Base-by-base conservation (phyloP, 2,888 invertebrate species). In the Papilio demoleus region DNA sequence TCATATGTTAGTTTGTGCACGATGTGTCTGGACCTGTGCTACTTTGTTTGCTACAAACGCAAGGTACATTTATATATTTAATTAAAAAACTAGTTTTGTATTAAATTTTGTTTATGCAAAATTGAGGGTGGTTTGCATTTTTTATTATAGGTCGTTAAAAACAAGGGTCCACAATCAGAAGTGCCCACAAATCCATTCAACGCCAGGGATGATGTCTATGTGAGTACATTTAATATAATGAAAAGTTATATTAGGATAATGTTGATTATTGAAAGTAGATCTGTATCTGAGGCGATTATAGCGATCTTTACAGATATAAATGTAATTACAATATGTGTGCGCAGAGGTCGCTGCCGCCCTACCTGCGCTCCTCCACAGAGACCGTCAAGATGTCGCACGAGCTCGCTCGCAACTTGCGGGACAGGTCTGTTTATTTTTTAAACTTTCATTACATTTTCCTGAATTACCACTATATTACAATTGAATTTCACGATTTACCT, bases 301-400 rank as follows among this genome's bases (percentile, higher is more conserved):
- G n/a, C 5, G 40, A n/a, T 40, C 6, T 40, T n/a, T 40, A 40
- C 38, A 4, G 14, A 4, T 6, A n/a, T 45, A 42, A 17, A 45
- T 50, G 4, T 22, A 53, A 17, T 40, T n/a, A 17, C 22, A 61
- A 4, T 2, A 1, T 60, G 12, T 56, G 61, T 65, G 22, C 42
- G 14, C 87, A 91, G 91, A 80, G 86, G 66, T 90, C 90, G 1
- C 70, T 91, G 63, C 91, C 92, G 4, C 85, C 88, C 1, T 86
- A 88, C 71, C 73, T 90, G 72, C 85, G 88, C 0, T 84, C 90
- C 5, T 91, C 91, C 1, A 89, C 90, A 0, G 92, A 91, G 66
- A 89, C 90, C 0, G 88, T 90, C 4, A 86, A 85, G 70, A 82
- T 88, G 86, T 84, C 89, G 0, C 88, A 87, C 36, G 89, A 88